These are phyloP conservation scores for Embidobia sp. DNA, from an alignment of 2,888 invertebrate genomes.

Conservation along the genomic window DNA sequence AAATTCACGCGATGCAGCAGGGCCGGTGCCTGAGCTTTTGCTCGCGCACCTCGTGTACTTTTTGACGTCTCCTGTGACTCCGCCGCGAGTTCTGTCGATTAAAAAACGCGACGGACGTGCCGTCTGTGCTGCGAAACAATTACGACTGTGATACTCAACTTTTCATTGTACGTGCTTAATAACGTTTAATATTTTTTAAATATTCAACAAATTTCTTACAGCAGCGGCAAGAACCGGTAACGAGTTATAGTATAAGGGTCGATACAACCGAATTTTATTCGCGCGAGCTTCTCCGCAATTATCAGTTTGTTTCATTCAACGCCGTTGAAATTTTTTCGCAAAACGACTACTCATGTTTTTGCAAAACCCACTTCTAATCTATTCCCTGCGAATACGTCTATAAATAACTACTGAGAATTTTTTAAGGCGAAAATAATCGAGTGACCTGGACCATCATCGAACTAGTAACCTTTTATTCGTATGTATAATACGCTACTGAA, in stretches of 20 bases:
- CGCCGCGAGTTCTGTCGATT: not conserved
- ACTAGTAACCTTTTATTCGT: slow-evolving; percentile 14
- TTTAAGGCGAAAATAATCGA: slow-evolving; percentile 1
- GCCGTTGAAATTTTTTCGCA: too few species aligned
- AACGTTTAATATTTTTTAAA: not conserved
- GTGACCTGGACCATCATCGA: slow-evolving; percentile 10
- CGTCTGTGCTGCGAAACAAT: slow-evolving; percentile 10
- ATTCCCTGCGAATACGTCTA: too few species aligned
- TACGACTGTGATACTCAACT: slow-evolving; percentile 23
- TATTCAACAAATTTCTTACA: not conserved
- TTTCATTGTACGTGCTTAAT: slow-evolving; percentile 10
- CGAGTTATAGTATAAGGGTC: slow-evolving; percentile 13
- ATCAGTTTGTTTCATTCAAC: not conserved
- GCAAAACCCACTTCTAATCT: too few species aligned
- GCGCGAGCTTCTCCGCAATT: not conserved
- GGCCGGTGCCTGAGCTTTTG: slow-evolving; percentile 29
- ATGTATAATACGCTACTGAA: slow-evolving; percentile 15
- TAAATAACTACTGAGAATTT: not conserved
- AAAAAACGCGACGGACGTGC: not conserved
- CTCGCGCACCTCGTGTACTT: slow-evolving; percentile 12
- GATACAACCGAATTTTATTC: not conserved
- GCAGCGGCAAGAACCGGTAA: not conserved
- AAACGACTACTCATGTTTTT: too few species aligned
- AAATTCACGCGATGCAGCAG: slow-evolving; percentile 19
- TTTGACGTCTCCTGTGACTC: not conserved